Evolutionary conservation across 2,888 invertebrate genomes (phyloP).

Genomic region (Synergus itoensis): DNA sequence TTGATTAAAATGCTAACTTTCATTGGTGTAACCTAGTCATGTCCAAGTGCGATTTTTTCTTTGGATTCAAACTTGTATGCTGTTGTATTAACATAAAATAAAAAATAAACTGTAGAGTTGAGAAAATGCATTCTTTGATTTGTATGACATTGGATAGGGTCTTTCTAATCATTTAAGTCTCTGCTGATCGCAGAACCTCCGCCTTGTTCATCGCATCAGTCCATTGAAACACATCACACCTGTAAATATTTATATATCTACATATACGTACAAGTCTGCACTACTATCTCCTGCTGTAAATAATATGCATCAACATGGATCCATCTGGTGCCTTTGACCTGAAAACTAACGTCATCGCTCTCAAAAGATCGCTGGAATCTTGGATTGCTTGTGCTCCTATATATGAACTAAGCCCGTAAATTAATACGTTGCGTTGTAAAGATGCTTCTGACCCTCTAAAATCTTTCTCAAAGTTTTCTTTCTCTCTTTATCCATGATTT

Average conservation of each 20-base stretch:
- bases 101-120: slow-evolving; percentile 35
- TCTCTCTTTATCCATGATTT: slow-evolving; percentile 10
- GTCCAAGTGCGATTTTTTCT: background rate
- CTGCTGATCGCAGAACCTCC: slow-evolving; percentile 54
- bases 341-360: slow-evolving; percentile 77
- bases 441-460: slow-evolving; percentile 27
- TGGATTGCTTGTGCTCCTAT: slow-evolving; percentile 76
- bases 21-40: slow-evolving; percentile 14
- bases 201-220: slow-evolving; percentile 73
- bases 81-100: slow-evolving; percentile 13
- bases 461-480: background rate
- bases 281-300: slow-evolving; percentile 76
- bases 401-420: slow-evolving; percentile 59
- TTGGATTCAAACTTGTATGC: slow-evolving; percentile 13
- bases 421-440: slow-evolving; percentile 41
- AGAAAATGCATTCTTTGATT: slow-evolving; percentile 34
- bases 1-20: background rate
- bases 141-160: background rate
- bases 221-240: slow-evolving; percentile 72
- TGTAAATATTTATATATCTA: slow-evolving; percentile 66
- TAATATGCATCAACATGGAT: slow-evolving; percentile 76
- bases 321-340: slow-evolving; percentile 73
- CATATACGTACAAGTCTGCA: slow-evolving; percentile 63
- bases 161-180: slow-evolving; percentile 17
- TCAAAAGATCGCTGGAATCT: slow-evolving; percentile 76